Conservation (phyloP, 2,888 invertebrate genomes). For the Pterostichus niger region DNA sequence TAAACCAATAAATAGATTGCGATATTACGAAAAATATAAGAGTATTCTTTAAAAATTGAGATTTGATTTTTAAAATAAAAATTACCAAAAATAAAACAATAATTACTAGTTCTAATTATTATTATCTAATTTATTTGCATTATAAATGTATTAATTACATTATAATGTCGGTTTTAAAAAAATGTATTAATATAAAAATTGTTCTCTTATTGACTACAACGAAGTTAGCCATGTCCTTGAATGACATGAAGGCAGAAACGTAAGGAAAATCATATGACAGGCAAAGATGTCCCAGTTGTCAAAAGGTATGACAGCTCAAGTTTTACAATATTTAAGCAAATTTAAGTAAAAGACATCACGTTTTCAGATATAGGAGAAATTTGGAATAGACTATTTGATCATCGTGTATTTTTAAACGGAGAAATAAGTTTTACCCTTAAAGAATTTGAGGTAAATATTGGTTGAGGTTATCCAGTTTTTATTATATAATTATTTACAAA, state of each 20-base stretch:
- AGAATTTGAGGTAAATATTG: constrained; percentile 88
- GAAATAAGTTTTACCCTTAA: constrained; percentile 91
- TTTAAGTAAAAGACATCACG: constrained; percentile 30
- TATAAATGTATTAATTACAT: too few species aligned
- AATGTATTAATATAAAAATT: too few species aligned
- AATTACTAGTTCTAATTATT: too few species aligned
- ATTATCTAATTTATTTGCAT: too few species aligned
- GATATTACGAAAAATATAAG: not conserved
- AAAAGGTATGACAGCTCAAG: constrained; percentile 72
- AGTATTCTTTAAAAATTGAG: too few species aligned
- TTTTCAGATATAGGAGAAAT: constrained; percentile 89
- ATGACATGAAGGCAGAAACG: constrained; percentile 35
- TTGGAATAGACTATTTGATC: constrained; percentile 92
- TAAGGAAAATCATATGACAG: constrained; percentile 34
- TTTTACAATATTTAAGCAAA: constrained; percentile 29
- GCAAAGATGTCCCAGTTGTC: constrained; percentile 73
- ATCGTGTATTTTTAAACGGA: constrained; percentile 90
- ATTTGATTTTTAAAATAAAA: too few species aligned
- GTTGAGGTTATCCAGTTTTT: constrained; percentile 33
- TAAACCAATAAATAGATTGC: not conserved
- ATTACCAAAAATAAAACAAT: too few species aligned
- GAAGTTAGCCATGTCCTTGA: not conserved
- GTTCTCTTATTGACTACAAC: not conserved
- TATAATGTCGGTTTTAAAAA: too few species aligned
- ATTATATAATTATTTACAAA: constrained; percentile 61